Evolutionary conservation across 1,140 invertebrate genomes (phyloP).

Genomic region (Nixonia krombeini): DNA sequence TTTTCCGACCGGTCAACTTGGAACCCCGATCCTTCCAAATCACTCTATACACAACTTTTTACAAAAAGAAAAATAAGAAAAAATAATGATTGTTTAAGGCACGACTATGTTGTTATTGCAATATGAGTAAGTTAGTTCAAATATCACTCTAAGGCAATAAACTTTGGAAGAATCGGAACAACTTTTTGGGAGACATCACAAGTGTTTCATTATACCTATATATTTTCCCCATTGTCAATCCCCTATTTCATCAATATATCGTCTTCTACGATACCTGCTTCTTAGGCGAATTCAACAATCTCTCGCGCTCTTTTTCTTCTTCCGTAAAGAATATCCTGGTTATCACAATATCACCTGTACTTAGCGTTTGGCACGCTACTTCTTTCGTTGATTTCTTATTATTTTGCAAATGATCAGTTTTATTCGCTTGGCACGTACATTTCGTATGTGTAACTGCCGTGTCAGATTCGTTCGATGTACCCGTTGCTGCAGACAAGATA

Average conservation of each 20-base stretch:
- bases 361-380: conserved; percentile 84
- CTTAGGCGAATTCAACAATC: conserved; percentile 64
- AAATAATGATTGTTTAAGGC: too few species aligned
- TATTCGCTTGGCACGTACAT: conserved; percentile 72
- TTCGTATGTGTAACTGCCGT: conserved; percentile 60
- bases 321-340: conserved; percentile 90
- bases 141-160: background rate
- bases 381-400: conserved; percentile 54
- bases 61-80: too few species aligned
- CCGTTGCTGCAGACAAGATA: conserved; percentile 83
- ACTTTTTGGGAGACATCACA: conserved; percentile 28
- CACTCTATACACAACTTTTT: background rate
- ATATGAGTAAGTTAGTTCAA: background rate
- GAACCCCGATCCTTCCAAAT: conserved; percentile 1
- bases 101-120: too few species aligned
- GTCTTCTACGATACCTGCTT: conserved; percentile 43
- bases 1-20: background rate
- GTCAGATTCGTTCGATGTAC: conserved; percentile 68
- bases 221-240: background rate
- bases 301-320: conserved; percentile 66
- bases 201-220: conserved; percentile 22
- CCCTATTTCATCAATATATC: background rate
- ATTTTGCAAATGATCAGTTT: conserved; percentile 32
- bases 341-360: conserved; percentile 94
- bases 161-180: conserved; percentile 11